Conservation (phyloP, 92 coral and sea anemone genomes). For the Plumapathes pennacea region DNA sequence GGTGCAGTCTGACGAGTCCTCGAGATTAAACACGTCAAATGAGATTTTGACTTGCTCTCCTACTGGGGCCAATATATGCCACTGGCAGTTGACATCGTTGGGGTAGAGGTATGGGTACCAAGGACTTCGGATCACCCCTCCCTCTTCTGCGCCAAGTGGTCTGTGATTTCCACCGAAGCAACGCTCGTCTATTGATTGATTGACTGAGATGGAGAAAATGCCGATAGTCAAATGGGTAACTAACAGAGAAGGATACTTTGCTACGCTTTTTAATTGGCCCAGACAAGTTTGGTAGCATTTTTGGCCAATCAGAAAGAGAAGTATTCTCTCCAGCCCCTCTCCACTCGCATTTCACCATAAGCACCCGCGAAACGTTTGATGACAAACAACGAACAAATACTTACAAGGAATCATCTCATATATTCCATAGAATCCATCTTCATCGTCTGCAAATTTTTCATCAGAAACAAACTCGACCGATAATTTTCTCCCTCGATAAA, state of each 20-base stretch:
- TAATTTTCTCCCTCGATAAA: slow-evolving; percentile 36
- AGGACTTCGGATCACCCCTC: slow-evolving; percentile 2
- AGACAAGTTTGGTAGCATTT: too few species aligned
- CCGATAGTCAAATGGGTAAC: too few species aligned
- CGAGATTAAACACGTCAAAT: slow-evolving; percentile 48
- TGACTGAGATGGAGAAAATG: too few species aligned
- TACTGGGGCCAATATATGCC: slow-evolving; percentile 29
- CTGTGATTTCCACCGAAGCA: neutral
- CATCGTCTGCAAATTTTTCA: neutral
- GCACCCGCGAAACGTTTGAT: too few species aligned
- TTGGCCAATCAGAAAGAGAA: too few species aligned
- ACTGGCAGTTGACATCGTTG: slow-evolving; percentile 43
- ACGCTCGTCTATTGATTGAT: slow-evolving; percentile 8
- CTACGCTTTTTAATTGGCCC: too few species aligned
- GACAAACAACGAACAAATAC: slow-evolving; percentile 7
- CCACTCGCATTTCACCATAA: too few species aligned
- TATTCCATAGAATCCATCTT: slow-evolving; percentile 31
- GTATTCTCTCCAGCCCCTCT: too few species aligned
- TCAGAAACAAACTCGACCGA: slow-evolving; percentile 54
- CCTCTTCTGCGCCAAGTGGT: neutral
- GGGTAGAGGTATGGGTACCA: slow-evolving; percentile 28
- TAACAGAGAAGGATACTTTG: too few species aligned
- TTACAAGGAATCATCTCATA: slow-evolving; percentile 25
- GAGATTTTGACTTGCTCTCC: slow-evolving; percentile 48
- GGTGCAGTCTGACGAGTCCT: slow-evolving; percentile 37